Base-by-base conservation (phyloP, 2,113 vertebrate species). In the Globicephala melas region DNA sequence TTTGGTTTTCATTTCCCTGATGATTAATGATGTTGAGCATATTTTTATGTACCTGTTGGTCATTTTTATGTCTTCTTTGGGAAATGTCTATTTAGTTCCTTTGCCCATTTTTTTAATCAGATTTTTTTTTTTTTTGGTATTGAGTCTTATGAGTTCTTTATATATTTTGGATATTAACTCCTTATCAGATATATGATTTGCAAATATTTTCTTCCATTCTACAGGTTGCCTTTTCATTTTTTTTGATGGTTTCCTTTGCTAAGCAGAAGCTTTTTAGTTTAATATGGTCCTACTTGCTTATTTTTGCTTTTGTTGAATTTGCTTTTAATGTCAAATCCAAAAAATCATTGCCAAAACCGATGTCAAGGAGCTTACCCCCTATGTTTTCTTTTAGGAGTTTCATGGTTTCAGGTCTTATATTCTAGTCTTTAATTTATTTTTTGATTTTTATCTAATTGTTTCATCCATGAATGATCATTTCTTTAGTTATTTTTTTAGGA, bases 261-360 rank as follows among this genome's bases (percentile, higher is more conserved):
- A 10, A 71, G 53, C 26, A 62, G 33, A 71, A 38, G 9, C 14
- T 71, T 94, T 62, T 60, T 23, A 80, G 53, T 33, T 94, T 81
- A 53, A 12, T 81, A 7, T 62, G 79, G 53, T 53, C 7, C 15
- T 21, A 63, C 14, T 89, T 77, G 81, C 28, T 93, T 88, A 38
- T 60, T 89, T 94, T 89, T 94, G 41, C 26, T 88, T 68, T 68
- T 86, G 73, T 77, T 79, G 9, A 38, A 17, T 93, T 92, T 92
- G 41, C 58, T 84, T 84, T 84, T 53, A 8, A 60, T 53, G 33
- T 84, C 33, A 84, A 65, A 74, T 92, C 28, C 26, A 68, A 68
- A 58, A 73, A 18, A 65, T 41, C 60, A 77, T 77, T 58, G 36
- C 82, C 36, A 68, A 65, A 28, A 82, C 31, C 6, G 3, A 10